Conservation (phyloP, 35 echinoderm and acorn worm genomes). For the Ophioderma brevispina region DNA sequence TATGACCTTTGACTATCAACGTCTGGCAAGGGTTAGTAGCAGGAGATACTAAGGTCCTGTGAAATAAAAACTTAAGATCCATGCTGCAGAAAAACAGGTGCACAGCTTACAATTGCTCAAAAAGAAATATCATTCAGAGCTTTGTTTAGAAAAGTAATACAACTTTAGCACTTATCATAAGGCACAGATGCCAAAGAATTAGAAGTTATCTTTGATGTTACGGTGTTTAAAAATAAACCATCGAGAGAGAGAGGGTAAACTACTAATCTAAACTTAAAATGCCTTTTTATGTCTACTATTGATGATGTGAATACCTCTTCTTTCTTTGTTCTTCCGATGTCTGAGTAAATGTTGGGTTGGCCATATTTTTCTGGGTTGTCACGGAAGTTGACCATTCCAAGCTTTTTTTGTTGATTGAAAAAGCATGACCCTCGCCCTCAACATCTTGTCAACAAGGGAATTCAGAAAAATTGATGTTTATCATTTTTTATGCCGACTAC, state of each 20-base stretch:
- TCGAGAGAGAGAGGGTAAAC: background rate
- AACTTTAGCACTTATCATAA: too few relatives aligned
- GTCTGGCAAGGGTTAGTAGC: too few relatives aligned
- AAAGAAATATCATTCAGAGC: too few relatives aligned
- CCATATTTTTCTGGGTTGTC: constrained; percentile 99
- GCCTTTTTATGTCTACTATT: background rate
- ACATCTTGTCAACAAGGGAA: constrained; percentile 64
- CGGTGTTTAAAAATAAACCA: background rate
- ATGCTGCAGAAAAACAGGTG: too few relatives aligned
- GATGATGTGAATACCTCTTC: background rate
- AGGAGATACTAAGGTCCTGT: too few relatives aligned
- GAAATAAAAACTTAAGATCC: too few relatives aligned
- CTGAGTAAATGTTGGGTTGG: constrained; percentile 80
- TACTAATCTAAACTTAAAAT: background rate
- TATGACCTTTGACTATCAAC: too few relatives aligned
- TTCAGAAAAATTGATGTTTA: background rate
- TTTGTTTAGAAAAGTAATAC: too few relatives aligned
- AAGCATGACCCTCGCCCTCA: constrained; percentile 93
- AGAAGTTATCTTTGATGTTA: background rate
- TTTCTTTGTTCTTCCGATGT: constrained; percentile 82
- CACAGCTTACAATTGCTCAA: too few relatives aligned
- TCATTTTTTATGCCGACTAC: background rate
- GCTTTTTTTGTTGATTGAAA: constrained; percentile 97
- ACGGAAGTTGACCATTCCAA: constrained; percentile 98
- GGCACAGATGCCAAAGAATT: too few relatives aligned